Base-by-base conservation (phyloP, 2,888 invertebrate species). In the Ceramica pisi region DNA sequence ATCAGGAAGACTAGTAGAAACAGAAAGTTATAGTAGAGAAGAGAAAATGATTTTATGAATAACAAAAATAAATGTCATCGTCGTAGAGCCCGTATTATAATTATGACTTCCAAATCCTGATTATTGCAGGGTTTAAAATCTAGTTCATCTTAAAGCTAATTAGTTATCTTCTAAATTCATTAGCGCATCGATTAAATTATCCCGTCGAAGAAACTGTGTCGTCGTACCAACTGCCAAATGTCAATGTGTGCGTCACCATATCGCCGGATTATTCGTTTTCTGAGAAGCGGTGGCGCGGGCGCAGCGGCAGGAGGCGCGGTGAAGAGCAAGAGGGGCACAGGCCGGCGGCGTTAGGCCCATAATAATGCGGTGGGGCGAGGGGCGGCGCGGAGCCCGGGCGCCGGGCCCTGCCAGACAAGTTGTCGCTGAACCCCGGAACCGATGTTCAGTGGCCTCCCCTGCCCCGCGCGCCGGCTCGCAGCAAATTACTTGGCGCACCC, bases 321-420 rank as follows among this genome's bases (percentile, higher is more conserved):
- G 78, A 80, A 63, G 86, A 68, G 83, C 70, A 79, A 78, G 87
- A 78, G 86, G 80, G 82, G 76, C 67, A 85, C 70, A 79, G 81
- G 83, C 78, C 82, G 83, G 83, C 78, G 89, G 90, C 89, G 90
- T 91, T 91, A 92, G 89, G 91, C 90, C 89, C 91, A 90, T 93
- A 91, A 90, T 90, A 92, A 88, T 87, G 85, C 83, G 78, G 80
- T 77, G 82, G 74, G 87, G 86, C 77, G 83, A 75, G 83, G 82
- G 82, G 82, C 80, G 80, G 81, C 67, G 81, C 71, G 67, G 73
- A 71, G 78, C 76, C 75, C 76, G 80, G 87, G 86, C 89, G 89
- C 90, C 90, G 88, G 44, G 91, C 91, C 92, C 90, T 89, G 92
- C 94, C 94, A 96, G 96, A 96, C 96, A 95, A 95, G 92, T 94